Percentiles rank a stretch among this genome's conserved stretches.
Conservation (phyloP, 2,797 vertebrate species). For the Gymnocypris eckloni region DNA sequence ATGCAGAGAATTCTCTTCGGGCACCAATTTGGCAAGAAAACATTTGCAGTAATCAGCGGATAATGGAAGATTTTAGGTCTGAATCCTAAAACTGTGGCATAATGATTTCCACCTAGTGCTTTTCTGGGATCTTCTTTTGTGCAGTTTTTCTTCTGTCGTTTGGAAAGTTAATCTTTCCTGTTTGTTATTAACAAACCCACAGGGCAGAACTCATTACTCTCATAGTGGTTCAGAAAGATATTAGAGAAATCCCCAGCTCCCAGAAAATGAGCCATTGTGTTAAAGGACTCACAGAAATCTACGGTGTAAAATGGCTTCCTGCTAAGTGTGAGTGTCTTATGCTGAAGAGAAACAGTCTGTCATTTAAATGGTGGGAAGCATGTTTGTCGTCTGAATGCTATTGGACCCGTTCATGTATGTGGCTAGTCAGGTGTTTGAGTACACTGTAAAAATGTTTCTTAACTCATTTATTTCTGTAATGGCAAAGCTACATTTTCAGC, state of each 20-base stretch:
- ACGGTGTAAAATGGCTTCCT: constrained; percentile 21
- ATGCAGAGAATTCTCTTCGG: constrained; percentile 39
- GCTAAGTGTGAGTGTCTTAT: neutral
- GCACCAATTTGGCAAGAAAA: constrained; percentile 36
- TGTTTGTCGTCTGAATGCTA: neutral
- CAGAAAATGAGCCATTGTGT: neutral
- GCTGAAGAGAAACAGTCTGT: neutral
- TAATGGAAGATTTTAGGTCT: constrained; percentile 45
- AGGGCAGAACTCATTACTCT: constrained; percentile 30
- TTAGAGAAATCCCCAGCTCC: constrained; percentile 19
- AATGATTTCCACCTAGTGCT: constrained; percentile 42
- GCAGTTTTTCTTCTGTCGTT: constrained; percentile 9
- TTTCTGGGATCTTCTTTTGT: constrained; percentile 32
- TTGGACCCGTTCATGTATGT: neutral
- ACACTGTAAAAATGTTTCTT: neutral
- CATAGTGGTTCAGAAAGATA: neutral
- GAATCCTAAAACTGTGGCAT: constrained; percentile 33
- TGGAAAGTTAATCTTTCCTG: constrained; percentile 1
- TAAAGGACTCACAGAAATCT: constrained; percentile 14
- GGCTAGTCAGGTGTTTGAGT: neutral
- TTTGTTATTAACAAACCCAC: constrained; percentile 43
- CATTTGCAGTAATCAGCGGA: constrained; percentile 42
- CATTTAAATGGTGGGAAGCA: neutral
- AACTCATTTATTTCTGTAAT: neutral
- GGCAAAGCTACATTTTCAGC: neutral